A percentile compares a stretch with the other conserved stretches of the same genome.
These are phyloP conservation scores for Epizoanthus scotinus DNA, from an alignment of 92 coral and sea anemone species.

Conservation along the genomic window DNA sequence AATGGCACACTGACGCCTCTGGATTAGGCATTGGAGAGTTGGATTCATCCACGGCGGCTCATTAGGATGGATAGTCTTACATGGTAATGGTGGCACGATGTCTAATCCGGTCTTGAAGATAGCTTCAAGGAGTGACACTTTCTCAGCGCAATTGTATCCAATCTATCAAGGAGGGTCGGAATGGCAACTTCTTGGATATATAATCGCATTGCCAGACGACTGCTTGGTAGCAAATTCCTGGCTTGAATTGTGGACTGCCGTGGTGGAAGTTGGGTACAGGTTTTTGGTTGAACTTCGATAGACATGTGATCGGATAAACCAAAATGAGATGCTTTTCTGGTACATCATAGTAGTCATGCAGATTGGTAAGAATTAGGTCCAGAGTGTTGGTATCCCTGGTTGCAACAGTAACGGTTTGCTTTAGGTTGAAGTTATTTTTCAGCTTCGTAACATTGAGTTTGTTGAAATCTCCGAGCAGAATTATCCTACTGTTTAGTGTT, in stretches of 20 bases:
- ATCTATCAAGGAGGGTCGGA: slow-evolving; percentile 38
- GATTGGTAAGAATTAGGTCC: slow-evolving; percentile 46
- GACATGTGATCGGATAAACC: slow-evolving; percentile 56
- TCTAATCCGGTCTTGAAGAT: no score
- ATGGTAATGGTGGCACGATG: slow-evolving; percentile 42
- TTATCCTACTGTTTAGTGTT: slow-evolving; percentile 2
- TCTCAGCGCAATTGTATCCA: no score
- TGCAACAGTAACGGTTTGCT: slow-evolving; percentile 58
- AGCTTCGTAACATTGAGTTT: slow-evolving; percentile 49
- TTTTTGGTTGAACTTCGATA: slow-evolving; percentile 57
- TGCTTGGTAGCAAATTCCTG: slow-evolving; percentile 27
- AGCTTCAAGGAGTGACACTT: no score
- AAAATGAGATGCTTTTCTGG: slow-evolving; percentile 43
- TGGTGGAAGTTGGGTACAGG: slow-evolving; percentile 21
- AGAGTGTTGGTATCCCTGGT: slow-evolving; percentile 44
- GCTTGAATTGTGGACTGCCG: neutral
- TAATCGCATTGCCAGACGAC: slow-evolving; percentile 37
- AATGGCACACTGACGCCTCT: slow-evolving; percentile 60
- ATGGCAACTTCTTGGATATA: slow-evolving; percentile 47
- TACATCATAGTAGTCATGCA: slow-evolving; percentile 44
- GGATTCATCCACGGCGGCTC: slow-evolving; percentile 76
- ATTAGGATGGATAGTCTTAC: slow-evolving; percentile 53
- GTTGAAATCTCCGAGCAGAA: slow-evolving; percentile 61
- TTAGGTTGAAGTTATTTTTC: slow-evolving; percentile 50
- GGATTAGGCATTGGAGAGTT: no score